Percentiles rank a stretch among this genome's conserved stretches.
phyloP scores from a whole-genome alignment of 1,140 invertebrate genomes.

The Dendroctonus ponderosae region DNA sequence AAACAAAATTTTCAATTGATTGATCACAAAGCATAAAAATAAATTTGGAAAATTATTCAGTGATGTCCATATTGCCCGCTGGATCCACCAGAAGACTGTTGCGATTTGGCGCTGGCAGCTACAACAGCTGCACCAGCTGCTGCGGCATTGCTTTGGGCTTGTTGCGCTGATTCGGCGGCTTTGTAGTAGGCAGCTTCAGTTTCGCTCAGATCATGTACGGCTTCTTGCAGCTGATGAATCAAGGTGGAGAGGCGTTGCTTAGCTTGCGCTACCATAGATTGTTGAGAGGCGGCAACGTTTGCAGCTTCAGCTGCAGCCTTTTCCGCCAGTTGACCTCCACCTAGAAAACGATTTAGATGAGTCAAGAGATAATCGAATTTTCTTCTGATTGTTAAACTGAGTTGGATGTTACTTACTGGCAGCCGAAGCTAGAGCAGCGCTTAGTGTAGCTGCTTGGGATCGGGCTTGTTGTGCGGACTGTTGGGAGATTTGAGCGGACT shows the following conservation, averaged over 20 bases:
- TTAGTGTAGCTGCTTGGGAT: slow-evolving; percentile 29
- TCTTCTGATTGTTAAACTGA: neutral
- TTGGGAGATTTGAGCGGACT: slow-evolving; percentile 35
- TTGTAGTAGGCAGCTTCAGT: slow-evolving; percentile 37
- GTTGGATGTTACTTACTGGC: slow-evolving; percentile 23
- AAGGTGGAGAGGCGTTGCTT: slow-evolving; percentile 35
- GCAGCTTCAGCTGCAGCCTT: slow-evolving; percentile 39
- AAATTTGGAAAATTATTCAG: too few species aligned
- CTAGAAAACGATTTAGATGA: slow-evolving; percentile 16
- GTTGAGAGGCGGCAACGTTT: slow-evolving; percentile 37
- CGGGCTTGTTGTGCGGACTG: slow-evolving; percentile 39
- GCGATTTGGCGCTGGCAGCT: slow-evolving; percentile 33
- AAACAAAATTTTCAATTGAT: too few species aligned
- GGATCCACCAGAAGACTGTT: slow-evolving; percentile 2
- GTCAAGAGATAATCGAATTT: neutral
- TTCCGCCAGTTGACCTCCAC: slow-evolving; percentile 30
- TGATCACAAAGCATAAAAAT: too few species aligned
- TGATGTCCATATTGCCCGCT: neutral
- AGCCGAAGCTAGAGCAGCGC: slow-evolving; percentile 38
- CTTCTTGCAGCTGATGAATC: slow-evolving; percentile 31
- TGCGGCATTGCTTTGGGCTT: slow-evolving; percentile 43
- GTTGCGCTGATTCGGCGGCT: slow-evolving; percentile 37
- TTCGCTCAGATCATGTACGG: slow-evolving; percentile 33
- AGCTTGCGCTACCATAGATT: slow-evolving; percentile 39
- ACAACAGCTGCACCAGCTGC: slow-evolving; percentile 39